Base-by-base conservation (phyloP, 2,888 invertebrate species). In the Yponomeuta cagnagella region DNA sequence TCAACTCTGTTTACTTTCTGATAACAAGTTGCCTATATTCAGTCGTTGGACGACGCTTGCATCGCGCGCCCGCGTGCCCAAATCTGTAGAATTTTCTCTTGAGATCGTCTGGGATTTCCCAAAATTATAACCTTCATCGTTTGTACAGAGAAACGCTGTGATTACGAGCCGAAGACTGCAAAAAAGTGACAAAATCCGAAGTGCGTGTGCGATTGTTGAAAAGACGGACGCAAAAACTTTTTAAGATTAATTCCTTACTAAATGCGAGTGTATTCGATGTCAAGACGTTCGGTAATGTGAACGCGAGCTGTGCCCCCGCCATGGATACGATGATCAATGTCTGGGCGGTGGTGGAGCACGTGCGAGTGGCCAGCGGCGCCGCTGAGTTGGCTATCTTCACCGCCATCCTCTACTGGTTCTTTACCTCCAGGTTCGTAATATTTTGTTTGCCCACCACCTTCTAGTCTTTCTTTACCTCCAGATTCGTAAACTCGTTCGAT, bases 361-460 rank as follows among this genome's bases (percentile, higher is more conserved):
- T 90, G 73, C 77, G 90, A 78, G 89, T 90, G 82, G 93, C 94
- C 86, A 93, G 93, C 80, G 93, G 94, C 8, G 91, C 94, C 72
- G 93, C 94, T 67, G 94, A 94, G 82, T 85, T 94, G 75, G 93
- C 94, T 80, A 91, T 94, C 83, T 93, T 94, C 86, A 93, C 93
- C 75, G 94, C 93, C 72, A 88, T 94, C 48, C 86, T 94, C 75
- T 94, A 93, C 86, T 94, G 94, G 91, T 93, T 94, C 86, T 94
- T 94, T 84, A 94, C 93, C 70, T 92, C 93, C 76, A 94, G 94
- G 94, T 94, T 85, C 70, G 88, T 86, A 75, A 48, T 30, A 5
- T 69, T 69, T 37, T 71, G 70, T 63, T 73, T 30, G 2, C 52
- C 5, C 15, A 58, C 12, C 3, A 15, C 6, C 6, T 43, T 43